Evolutionary conservation across 1,140 invertebrate genomes (phyloP).

Genomic region (Anthonomus grandis): DNA sequence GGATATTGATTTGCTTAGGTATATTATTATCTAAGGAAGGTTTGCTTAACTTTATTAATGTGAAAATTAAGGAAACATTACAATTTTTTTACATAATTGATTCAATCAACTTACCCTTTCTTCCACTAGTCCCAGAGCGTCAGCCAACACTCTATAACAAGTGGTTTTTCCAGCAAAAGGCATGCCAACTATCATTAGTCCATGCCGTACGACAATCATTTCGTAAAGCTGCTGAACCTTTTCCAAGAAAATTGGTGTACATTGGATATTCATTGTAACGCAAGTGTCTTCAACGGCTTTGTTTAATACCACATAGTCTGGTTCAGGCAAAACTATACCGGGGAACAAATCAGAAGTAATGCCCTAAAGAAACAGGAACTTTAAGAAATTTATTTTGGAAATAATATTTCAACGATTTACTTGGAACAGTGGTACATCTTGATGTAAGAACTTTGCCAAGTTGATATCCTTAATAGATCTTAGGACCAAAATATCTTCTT

Average conservation of each 20-base stretch:
- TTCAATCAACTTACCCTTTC: conserved; percentile 69
- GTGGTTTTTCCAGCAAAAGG: conserved; percentile 86
- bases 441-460: conserved; percentile 84
- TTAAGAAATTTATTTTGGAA: not conserved
- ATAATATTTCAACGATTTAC: conserved; percentile 44
- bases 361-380: conserved; percentile 57
- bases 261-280: conserved; percentile 74
- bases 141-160: conserved; percentile 74
- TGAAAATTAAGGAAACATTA: too few relatives aligned
- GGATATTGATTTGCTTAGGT: too few relatives aligned
- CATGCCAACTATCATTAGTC: conserved; percentile 86
- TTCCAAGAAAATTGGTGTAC: conserved; percentile 78
- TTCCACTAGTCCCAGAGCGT: conserved; percentile 73
- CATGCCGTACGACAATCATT: conserved; percentile 92
- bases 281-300: conserved; percentile 65
- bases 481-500: conserved; percentile 77
- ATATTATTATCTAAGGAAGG: too few relatives aligned
- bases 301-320: conserved; percentile 67
- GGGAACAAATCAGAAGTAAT: conserved; percentile 92
- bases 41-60: too few relatives aligned
- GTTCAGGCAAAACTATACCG: conserved; percentile 69
- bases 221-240: conserved; percentile 93
- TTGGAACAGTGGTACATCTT: conserved; percentile 83
- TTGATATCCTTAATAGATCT: conserved; percentile 93
- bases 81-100: too few relatives aligned